A percentile compares a stretch with the other conserved stretches of the same genome.
Evolutionary conservation across 2,797 vertebrate species (phyloP).

Genomic region (Coracias cyanogaster): DNA sequence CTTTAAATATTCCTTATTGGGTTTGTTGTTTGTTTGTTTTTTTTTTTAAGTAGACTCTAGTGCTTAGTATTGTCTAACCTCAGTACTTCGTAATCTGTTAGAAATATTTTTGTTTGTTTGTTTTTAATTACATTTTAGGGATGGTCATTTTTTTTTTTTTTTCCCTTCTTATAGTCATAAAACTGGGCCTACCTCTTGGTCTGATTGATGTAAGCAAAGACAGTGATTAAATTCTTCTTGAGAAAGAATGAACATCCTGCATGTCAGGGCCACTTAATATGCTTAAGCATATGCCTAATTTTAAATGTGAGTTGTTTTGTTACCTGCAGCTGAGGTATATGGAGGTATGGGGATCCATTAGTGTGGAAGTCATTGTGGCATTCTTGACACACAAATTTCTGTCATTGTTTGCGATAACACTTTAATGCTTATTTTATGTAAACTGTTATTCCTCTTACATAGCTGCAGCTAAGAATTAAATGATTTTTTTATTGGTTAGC

Average conservation of each 20-base stretch:
- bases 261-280: not conserved
- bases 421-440: not conserved
- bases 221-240: not conserved
- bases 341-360: not conserved
- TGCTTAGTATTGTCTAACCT: not conserved
- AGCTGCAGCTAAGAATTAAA: not conserved
- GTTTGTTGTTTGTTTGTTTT: too few relatives aligned
- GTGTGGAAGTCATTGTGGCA: not conserved
- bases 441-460: not conserved
- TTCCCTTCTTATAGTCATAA: not conserved
- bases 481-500: constrained; percentile 7
- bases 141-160: not conserved
- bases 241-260: not conserved
- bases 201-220: not conserved
- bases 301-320: not conserved
- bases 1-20: not conserved
- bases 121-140: not conserved
- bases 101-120: not conserved
- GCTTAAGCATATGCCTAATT: not conserved
- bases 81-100: not conserved
- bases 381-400: not conserved
- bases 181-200: not conserved
- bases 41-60: not conserved
- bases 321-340: not conserved
- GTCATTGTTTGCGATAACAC: not conserved